Base-by-base conservation (phyloP, 2,797 vertebrate genomes). In the Sebastes matsubarae region DNA sequence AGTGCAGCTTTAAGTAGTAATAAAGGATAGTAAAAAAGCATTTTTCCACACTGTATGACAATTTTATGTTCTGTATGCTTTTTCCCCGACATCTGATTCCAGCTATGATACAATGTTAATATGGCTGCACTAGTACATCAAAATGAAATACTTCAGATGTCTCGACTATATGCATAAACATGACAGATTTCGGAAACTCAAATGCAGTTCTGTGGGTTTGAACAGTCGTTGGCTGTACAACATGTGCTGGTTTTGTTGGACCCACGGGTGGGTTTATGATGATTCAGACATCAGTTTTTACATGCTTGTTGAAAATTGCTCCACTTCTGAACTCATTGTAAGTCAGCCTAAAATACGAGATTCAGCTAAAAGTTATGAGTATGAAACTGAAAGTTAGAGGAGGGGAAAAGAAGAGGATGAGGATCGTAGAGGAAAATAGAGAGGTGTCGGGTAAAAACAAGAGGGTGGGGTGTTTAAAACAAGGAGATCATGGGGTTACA, bases 401-500 rank as follows among this genome's bases (percentile, higher is more conserved):
- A 4, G 7, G 27, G 24, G 22, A 59, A 69, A 65, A 76, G 27
- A 69, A 42, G 60, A 61, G 59, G 25, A 13, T 36, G 34, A 25
- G 30, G 42, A 18, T 50, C 4, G 8, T 52, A n/a, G 46, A 72
- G 22, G 38, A 63, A 38, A 27, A 60, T 18, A 58, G 13, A 36
- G 38, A 55, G 75, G 71, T 57, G 46, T 46, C 6, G 75, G 69
- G 42, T 25, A 14, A 79, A 86, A 82, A 82, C 67, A 60, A 32
- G 75, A 77, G 88, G 87, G 85, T 86, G 90, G 80, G 76, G 84
- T 80, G 65, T 58, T 80, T 68, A 20, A 84, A 86, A 89, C 57
- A 30, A 68, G 82, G 80, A 83, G 80, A 89, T 86, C 81, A 73
- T 72, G 70, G 91, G 82, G 82, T 83, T 84, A 61, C 57, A 74